These are phyloP conservation scores for Prionailurus bengalensis DNA, from an alignment of 2,113 vertebrate genomes.

Conservation along the genomic window DNA sequence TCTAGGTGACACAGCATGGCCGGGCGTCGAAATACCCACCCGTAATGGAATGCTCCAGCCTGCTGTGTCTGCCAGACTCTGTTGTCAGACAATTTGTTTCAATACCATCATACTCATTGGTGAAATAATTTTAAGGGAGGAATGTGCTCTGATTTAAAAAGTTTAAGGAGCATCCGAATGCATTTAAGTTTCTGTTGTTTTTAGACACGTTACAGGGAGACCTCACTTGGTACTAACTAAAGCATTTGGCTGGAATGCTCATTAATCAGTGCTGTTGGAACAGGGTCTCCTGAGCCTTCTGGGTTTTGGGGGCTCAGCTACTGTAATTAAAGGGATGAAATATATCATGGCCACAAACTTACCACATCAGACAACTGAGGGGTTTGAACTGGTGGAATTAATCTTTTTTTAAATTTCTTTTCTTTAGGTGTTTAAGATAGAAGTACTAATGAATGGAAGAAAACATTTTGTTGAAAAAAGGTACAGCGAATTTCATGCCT, in stretches of 20 bases:
- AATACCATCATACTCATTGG: neutral
- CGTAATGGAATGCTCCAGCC: accelerated
- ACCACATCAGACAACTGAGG: constrained; percentile 46
- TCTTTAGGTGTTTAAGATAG: constrained; percentile 97
- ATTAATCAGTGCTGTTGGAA: constrained; percentile 76
- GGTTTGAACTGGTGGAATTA: constrained; percentile 76
- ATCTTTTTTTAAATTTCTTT: constrained; percentile 80
- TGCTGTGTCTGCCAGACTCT: neutral
- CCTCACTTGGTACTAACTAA: constrained; percentile 47
- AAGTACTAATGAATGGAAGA: constrained; percentile 96
- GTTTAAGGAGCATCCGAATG: neutral
- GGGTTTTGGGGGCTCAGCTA: constrained; percentile 65
- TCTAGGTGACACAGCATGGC: neutral
- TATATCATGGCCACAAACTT: constrained; percentile 74
- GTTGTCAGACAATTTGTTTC: neutral
- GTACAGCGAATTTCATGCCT: constrained; percentile 98
- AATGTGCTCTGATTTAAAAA: constrained; percentile 2
- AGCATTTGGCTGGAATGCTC: constrained; percentile 42
- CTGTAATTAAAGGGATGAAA: constrained; percentile 78
- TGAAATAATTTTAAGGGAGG: constrained; percentile 37
- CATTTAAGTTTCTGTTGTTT: neutral
- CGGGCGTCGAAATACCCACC: neutral
- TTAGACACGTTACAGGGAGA: constrained; percentile 29
- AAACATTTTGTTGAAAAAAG: constrained; percentile 98
- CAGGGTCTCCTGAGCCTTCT: constrained; percentile 49